Base-by-base conservation (phyloP, 2,113 vertebrate species). In the Microtus richardsoni region DNA sequence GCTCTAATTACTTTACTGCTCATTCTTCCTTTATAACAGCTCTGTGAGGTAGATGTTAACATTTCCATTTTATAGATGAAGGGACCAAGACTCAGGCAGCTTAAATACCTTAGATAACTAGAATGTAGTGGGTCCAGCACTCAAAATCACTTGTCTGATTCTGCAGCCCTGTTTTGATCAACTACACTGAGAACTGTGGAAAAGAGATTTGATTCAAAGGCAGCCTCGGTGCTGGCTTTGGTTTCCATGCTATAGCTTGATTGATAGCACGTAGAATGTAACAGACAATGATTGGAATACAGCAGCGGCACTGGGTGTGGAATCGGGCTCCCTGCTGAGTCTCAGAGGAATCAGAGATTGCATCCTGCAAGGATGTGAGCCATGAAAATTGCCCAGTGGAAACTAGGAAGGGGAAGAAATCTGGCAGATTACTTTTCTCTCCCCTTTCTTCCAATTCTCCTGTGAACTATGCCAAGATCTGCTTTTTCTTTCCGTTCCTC, bases 1-100 rank as follows among this genome's bases (percentile, higher is more conserved):
- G 84, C 75, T 91, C 86, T 88, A 83, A 96, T 94, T 86, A 97
- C 74, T 62, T 85, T 83, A 91, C 68, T 94, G 39, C 30, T 89
- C 88, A 91, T 94, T 95, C 84, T 93, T 90, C 68, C 62, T 95
- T 92, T 83, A 19, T 83, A 91, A 84, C 0, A 60, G 41, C 74
- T 92, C 77, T 74, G 28, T 87, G 71, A 95, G 71, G 54, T 62
- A 66, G 70, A 75, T 71, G 89, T 64, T 92, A 93, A 95, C 70
- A 91, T 87, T 92, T 94, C 49, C 14, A 21, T 77, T 94, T 95
- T 89, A 89, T 78, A 94, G 75, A 49, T 60, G 70, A 71, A 94
- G 95, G 39, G 54, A 89, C n/a, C 39, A 92, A 88, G 66, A 79
- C 28, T 26, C 47, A 87, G 79, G 64, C 2, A 75, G 26, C 64